Evolutionary conservation across 2,888 invertebrate genomes (phyloP), one percentile per base, ranked within the genome.

Genomic region (Pyrocoelia pectoralis): DNA sequence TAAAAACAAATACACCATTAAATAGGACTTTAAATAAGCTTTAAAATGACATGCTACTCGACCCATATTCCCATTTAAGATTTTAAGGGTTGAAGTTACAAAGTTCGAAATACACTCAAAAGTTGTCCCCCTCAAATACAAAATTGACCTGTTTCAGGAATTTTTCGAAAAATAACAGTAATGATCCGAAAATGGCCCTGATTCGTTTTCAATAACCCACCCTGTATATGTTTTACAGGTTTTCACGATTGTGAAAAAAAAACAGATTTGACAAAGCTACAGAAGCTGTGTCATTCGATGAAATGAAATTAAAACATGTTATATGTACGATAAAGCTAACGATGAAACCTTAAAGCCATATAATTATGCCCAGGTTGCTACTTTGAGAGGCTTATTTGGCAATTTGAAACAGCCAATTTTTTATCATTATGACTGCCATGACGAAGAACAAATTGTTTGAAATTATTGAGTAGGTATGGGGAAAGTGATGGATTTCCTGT

Each of bases 401-500:
- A 67, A 66, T 48, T 72, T 67, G 68, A 70, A 71, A 56, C 67
- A 69, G 33, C 68, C 66, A 13, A 62, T 72, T 15, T 73, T 67
- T 65, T 70, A 56, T 57, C 54, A 70, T 46, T 72, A 65, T 63
- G 69, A 72, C 24, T 66, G 68, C 63, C 49, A 63, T 73, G 19
- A 68, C 61, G 2, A 72, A 71, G 56, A 50, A 60, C 15, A 51
- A 56, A 48, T 52, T 69, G 40, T 66, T 68, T 55, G 46, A 65
- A 49, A 62, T 70, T 13, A 66, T 70, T 28, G 55, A 52, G 24
- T 58, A 24, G 58, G 50, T 62, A 1, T n/a, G n/a, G n/a, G n/a
- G 69, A 70, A 65, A 52, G 58, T 49, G 13, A 56, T 60, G 71
- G 71, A n/a, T 75, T 68, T 64, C 59, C 59, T 18, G 72, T 74